A percentile compares a stretch with the other conserved stretches of the same genome.
Evolutionary conservation across 2,888 invertebrate species (phyloP).

Genomic region (Pterobdella sp.): DNA sequence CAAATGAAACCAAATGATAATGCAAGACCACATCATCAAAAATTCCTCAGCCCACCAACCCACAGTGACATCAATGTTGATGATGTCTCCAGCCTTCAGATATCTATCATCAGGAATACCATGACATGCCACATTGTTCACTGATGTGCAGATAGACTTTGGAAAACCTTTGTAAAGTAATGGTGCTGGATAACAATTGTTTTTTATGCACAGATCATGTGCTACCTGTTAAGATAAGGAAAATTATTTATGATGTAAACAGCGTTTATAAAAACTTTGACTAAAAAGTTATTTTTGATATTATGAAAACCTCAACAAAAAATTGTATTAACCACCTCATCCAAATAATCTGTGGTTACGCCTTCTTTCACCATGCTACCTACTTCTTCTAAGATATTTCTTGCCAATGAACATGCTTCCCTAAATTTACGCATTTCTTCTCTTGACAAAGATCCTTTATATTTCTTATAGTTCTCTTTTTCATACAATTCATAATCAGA

Average conservation of each 20-base stretch:
- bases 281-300: too few species aligned
- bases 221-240: constrained; percentile 53
- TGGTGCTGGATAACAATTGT: constrained; percentile 96
- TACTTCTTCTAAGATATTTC: constrained; percentile 63
- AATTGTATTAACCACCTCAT: too few species aligned
- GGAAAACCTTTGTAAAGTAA: constrained; percentile 96
- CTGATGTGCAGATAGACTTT: constrained; percentile 85
- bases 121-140: constrained; percentile 63
- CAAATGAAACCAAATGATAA: not conserved
- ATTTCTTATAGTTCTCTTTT: not conserved
- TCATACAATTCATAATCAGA: not conserved
- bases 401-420: constrained; percentile 6
- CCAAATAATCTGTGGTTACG: constrained; percentile 92
- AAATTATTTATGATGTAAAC: too few species aligned
- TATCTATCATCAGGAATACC: constrained; percentile 89
- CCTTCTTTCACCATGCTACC: constrained; percentile 69
- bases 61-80: constrained; percentile 61
- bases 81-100: constrained; percentile 82
- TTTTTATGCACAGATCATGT: constrained; percentile 55
- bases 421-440: constrained; percentile 14
- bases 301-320: too few species aligned
- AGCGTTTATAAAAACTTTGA: too few species aligned
- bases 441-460: not conserved
- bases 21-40: too few species aligned
- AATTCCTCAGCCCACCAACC: too few species aligned